A percentile compares a stretch with the other conserved stretches of the same genome.
Conservation (phyloP, 1,140 invertebrate genomes). For the Pseudomyrmex dendroicus region DNA sequence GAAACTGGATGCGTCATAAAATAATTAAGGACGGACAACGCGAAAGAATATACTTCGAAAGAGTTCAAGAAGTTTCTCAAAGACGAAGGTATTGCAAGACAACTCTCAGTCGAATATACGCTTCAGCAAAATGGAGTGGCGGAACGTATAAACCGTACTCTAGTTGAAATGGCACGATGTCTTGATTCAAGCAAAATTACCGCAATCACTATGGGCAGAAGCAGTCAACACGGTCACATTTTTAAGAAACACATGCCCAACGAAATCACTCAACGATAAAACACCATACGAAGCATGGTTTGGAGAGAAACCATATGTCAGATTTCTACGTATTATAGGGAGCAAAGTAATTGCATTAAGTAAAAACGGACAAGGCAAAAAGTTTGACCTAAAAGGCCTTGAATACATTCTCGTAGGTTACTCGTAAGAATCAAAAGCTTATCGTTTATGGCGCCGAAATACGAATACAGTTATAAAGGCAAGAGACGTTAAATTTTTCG, state of each 20-base stretch:
- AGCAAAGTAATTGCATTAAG: constrained; percentile 64
- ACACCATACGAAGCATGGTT: constrained; percentile 60
- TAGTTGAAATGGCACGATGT: constrained; percentile 60
- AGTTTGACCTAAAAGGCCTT: constrained; percentile 65
- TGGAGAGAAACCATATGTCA: constrained; percentile 45
- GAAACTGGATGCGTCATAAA: background rate
- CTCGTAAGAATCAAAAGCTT: constrained; percentile 29
- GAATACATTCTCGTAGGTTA: constrained; percentile 39
- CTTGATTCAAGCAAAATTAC: constrained; percentile 12
- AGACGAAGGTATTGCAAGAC: background rate
- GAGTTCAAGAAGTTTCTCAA: background rate
- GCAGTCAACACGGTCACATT: constrained; percentile 26
- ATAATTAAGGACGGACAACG: background rate
- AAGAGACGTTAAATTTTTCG: constrained; percentile 27
- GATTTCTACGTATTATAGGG: constrained; percentile 71
- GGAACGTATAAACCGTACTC: constrained; percentile 78
- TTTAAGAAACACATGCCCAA: constrained; percentile 20
- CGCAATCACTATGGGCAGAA: constrained; percentile 19
- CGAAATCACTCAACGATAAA: background rate
- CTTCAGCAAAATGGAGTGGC: constrained; percentile 81
- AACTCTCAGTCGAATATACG: constrained; percentile 68
- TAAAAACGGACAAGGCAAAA: constrained; percentile 59
- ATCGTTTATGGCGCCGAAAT: constrained; percentile 34
- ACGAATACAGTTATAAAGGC: constrained; percentile 21
- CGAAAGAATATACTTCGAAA: background rate